These are phyloP conservation scores for Drosophila virilis DNA, from an alignment of 1,140 invertebrate genomes.

Conservation along the genomic window DNA sequence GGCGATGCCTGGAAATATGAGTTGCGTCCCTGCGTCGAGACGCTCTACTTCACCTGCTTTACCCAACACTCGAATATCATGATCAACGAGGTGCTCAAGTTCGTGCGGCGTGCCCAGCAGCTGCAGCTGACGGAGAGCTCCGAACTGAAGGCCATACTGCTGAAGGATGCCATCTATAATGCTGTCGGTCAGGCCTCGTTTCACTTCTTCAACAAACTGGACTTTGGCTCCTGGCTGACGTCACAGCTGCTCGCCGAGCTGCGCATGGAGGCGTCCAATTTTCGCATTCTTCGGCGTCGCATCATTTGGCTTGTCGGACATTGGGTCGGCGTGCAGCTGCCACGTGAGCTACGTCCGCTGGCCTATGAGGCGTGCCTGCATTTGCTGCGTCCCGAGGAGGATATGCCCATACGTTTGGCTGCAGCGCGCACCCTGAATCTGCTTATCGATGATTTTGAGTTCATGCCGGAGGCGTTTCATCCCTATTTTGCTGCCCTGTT, in stretches of 20 bases:
- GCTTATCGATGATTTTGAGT: conserved; percentile 96
- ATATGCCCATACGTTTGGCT: conserved; percentile 93
- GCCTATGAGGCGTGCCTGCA: conserved; percentile 92
- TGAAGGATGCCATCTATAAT: conserved; percentile 98
- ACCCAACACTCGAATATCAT: conserved; percentile 90
- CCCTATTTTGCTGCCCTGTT: conserved; percentile 92
- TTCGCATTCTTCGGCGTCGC: conserved; percentile 93
- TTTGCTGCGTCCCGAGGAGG: conserved; percentile 89
- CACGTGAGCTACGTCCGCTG: conserved; percentile 90
- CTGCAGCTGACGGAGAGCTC: conserved; percentile 87
- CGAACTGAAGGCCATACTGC: conserved; percentile 91
- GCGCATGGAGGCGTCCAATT: conserved; percentile 92
- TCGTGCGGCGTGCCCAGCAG: conserved; percentile 88
- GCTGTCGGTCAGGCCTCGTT: conserved; percentile 95
- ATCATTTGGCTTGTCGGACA: conserved; percentile 94
- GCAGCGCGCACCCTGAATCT: conserved; percentile 90
- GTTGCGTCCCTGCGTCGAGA: conserved; percentile 94
- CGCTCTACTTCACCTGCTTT: conserved; percentile 93
- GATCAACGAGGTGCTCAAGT: conserved; percentile 90
- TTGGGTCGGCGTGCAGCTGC: conserved; percentile 95
- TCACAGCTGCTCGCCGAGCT: conserved; percentile 92
- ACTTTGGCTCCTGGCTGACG: conserved; percentile 97
- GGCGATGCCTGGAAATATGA: conserved; percentile 97
- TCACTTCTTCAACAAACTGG: conserved; percentile 96
- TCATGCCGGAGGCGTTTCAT: conserved; percentile 93